Evolutionary conservation across 2,113 vertebrate genomes (phyloP), one percentile per base, ranked within the genome.

Genomic region (Gobiocypris rarus): DNA sequence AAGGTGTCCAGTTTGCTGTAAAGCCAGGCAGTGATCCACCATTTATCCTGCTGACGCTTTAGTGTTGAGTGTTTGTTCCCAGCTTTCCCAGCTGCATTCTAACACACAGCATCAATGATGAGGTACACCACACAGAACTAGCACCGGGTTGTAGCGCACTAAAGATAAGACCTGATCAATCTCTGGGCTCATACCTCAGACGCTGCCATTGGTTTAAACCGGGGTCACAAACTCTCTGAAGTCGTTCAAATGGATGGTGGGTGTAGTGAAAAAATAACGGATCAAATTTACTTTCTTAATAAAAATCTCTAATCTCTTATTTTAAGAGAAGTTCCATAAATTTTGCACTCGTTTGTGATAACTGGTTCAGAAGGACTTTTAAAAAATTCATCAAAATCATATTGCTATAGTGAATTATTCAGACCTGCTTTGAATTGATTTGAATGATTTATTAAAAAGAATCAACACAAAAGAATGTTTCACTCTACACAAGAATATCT

Each of bases 1-100:
- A 69, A 28, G 19, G 41, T 52, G 75, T 56, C 52, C 75, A 78
- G 75, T 24, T 10, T 58, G 75, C 59, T 77, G 52, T 58, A 41
- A 77, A 77, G 19, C 34, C 75, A 78, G 31, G 22, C 75, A 10
- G 41, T 26, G 70, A 61, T 61, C 22, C 58, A 26, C 58, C 17
- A 19, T 61, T 61, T 61, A 24, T 61, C 58, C 58, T 26, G 9
- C 58, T 26, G n/a, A 61, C 58, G 9, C n/a, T 61, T 24, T 11
- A 61, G 41, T 73, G 70, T 26, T 24, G 69, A 24, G 69, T 73
- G 69, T 73, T 48, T 73, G 41, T 73, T 73, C 41, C 22, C 3
- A 4, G 38, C 22, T 45, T 73, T 73, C 41, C 22, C 3, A 4
- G 38, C 22, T 45, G 69, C 22, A 71, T 71, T 15, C 69, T 14